phyloP scores from a whole-genome alignment of 2,888 invertebrate genomes.

The Phalera bucephala region DNA sequence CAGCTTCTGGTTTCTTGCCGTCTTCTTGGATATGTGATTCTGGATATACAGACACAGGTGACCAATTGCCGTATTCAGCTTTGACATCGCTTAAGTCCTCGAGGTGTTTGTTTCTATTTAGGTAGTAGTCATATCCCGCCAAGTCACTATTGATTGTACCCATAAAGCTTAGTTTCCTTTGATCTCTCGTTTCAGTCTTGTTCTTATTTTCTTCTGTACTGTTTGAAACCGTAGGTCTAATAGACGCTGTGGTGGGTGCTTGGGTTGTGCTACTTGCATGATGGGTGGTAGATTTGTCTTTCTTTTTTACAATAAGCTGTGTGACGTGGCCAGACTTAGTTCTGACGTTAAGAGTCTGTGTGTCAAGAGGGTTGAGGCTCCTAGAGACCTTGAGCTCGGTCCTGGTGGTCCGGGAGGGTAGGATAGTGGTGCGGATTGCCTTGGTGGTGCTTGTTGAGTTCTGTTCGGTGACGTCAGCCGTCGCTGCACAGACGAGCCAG shows the following conservation, averaged over 20 bases:
- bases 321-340: slow-evolving; percentile 90
- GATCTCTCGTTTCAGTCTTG: slow-evolving; percentile 70
- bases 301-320: slow-evolving; percentile 89
- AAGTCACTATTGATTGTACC: slow-evolving; percentile 68
- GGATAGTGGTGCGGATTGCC: slow-evolving; percentile 68
- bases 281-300: slow-evolving; percentile 79
- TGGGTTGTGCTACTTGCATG: slow-evolving; percentile 46
- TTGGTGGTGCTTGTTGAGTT: slow-evolving; percentile 71
- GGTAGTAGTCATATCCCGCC: slow-evolving; percentile 75
- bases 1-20: slow-evolving; percentile 62
- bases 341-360: slow-evolving; percentile 89
- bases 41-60: slow-evolving; percentile 76
- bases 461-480: slow-evolving; percentile 56
- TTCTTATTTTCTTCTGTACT: slow-evolving; percentile 60
- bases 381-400: slow-evolving; percentile 90
- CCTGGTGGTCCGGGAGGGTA: slow-evolving; percentile 85
- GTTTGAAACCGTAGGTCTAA: slow-evolving; percentile 47
- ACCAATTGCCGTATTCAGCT: slow-evolving; percentile 80
- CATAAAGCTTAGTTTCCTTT: slow-evolving; percentile 68
- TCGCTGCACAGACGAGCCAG: slow-evolving; percentile 56
- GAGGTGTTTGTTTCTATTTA: slow-evolving; percentile 65
- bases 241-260: slow-evolving; percentile 58
- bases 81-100: slow-evolving; percentile 72
- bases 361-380: slow-evolving; percentile 89
- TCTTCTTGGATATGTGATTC: slow-evolving; percentile 74